A percentile compares a stretch with the other conserved stretches of the same genome.
Conservation (phyloP, 2,113 vertebrate species). For the Cyprinus carpio region DNA sequence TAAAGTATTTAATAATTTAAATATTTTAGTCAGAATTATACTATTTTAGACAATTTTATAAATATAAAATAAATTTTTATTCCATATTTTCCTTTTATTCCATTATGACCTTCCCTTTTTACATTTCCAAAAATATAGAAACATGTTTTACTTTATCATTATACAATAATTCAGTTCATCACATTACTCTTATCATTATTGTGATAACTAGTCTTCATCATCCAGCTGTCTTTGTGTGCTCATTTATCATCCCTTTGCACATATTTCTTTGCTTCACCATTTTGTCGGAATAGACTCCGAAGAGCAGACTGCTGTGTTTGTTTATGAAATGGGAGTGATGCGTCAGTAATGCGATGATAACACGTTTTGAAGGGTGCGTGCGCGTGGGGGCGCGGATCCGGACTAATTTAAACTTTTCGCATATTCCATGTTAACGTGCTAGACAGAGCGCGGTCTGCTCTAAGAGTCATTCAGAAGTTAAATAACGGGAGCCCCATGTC, state of each 20-base stretch:
- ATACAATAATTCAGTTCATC: not conserved
- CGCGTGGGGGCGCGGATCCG: not conserved
- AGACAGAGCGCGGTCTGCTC: not conserved
- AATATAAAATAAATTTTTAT: not conserved
- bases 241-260: not conserved
- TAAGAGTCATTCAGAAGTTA: slow-evolving; percentile 51
- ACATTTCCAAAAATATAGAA: not conserved
- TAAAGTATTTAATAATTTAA: not conserved
- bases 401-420: slow-evolving; percentile 14
- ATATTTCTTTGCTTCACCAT: not conserved
- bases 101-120: not conserved
- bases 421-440: not conserved
- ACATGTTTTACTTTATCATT: not conserved
- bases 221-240: slow-evolving; percentile 8
- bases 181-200: not conserved
- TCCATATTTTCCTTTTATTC: not conserved
- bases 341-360: slow-evolving; percentile 34
- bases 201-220: not conserved
- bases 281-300: slow-evolving; percentile 1
- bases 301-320: slow-evolving; percentile 36
- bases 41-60: not conserved
- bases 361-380: slow-evolving; percentile 22
- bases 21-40: not conserved
- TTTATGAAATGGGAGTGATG: slow-evolving; percentile 34
- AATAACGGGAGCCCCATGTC: slow-evolving; percentile 49